Evolutionary conservation across 2,888 invertebrate species (phyloP).

Genomic region (Taphrorychus bicolor): DNA sequence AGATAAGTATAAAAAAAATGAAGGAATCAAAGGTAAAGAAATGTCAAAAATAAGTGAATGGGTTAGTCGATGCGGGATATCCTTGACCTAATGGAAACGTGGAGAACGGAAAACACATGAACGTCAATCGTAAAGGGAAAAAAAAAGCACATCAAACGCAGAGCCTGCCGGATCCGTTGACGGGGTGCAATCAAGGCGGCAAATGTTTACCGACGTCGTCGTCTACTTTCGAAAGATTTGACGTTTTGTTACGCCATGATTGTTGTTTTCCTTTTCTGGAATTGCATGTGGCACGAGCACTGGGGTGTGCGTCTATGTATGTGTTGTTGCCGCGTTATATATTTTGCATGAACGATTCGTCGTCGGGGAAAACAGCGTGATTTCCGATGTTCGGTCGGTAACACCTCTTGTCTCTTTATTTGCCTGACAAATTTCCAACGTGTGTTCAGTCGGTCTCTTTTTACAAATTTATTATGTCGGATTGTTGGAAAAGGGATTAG

Average conservation of each 20-base stretch:
- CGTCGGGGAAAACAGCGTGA: slow-evolving; percentile 27
- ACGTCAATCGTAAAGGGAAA: slow-evolving; percentile 15
- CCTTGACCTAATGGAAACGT: neutral
- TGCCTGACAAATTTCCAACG: slow-evolving; percentile 1
- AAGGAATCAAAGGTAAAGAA: too few relatives aligned
- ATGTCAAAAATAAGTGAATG: too few relatives aligned
- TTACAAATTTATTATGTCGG: too few relatives aligned
- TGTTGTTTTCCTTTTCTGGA: slow-evolving; percentile 53
- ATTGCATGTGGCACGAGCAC: slow-evolving; percentile 54
- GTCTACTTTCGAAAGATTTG: slow-evolving; percentile 55
- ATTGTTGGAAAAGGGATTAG: too few relatives aligned
- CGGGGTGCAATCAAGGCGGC: slow-evolving; percentile 55
- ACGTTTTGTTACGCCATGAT: slow-evolving; percentile 53
- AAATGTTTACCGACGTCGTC: slow-evolving; percentile 61
- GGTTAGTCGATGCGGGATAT: too few relatives aligned
- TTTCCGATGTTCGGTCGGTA: slow-evolving; percentile 25
- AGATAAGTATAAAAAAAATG: too few relatives aligned
- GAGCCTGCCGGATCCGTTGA: slow-evolving; percentile 22
- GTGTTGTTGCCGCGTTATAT: slow-evolving; percentile 28
- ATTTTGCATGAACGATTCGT: slow-evolving; percentile 39
- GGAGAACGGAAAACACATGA: slow-evolving; percentile 26
- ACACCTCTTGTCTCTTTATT: slow-evolving; percentile 18
- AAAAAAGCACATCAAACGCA: slow-evolving; percentile 21
- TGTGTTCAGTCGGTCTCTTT: neutral
- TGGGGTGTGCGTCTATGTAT: slow-evolving; percentile 38